Evolutionary conservation across 2,797 vertebrate species (phyloP).

Genomic region (Anniella stebbinsi): DNA sequence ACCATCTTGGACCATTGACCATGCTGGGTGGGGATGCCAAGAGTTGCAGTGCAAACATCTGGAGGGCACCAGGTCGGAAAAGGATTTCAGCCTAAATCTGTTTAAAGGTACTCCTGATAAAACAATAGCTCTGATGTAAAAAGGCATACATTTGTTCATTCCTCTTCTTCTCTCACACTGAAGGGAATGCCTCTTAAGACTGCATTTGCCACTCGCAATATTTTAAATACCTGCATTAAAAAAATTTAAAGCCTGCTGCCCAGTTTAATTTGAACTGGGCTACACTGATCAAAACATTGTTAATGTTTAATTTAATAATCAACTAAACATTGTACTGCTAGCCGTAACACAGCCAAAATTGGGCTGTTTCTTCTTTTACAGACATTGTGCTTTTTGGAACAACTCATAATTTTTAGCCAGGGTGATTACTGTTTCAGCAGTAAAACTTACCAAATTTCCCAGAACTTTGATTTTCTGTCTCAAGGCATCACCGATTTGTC

Average conservation of each 20-base stretch:
- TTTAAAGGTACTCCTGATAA: not conserved
- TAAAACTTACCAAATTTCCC: constrained; percentile 87
- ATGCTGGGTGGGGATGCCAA: no score
- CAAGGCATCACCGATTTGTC: constrained; percentile 95
- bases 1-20: no score
- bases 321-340: not conserved
- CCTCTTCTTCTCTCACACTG: not conserved
- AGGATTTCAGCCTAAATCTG: no score
- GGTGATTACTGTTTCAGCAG: not conserved
- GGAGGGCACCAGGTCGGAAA: no score
- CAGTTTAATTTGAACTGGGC: not conserved
- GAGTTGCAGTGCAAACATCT: no score
- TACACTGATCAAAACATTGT: not conserved
- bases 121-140: not conserved
- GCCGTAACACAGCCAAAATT: not conserved
- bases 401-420: not conserved
- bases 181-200: not conserved
- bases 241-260: not conserved
- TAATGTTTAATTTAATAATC: not conserved
- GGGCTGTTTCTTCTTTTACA: not conserved
- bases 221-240: not conserved
- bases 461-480: constrained; percentile 93
- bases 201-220: not conserved
- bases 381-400: not conserved
- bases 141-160: not conserved